Evolutionary conservation across 2,113 vertebrate genomes (phyloP).

Genomic region (Nerophis lumbriciformis): DNA sequence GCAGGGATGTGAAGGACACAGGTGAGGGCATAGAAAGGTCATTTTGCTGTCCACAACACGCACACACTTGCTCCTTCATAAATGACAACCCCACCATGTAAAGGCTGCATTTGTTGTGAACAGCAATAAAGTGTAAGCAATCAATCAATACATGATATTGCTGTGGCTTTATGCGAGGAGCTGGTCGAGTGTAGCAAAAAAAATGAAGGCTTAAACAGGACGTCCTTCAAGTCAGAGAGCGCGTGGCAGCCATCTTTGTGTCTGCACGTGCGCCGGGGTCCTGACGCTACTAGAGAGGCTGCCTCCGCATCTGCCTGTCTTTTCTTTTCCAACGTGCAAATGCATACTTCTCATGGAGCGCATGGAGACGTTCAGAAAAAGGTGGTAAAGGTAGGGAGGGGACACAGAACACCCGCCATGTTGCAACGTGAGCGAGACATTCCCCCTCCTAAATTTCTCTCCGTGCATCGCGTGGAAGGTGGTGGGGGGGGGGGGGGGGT

Average conservation of each 20-base stretch:
- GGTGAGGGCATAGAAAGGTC: too few species aligned
- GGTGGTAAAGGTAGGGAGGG: constrained; percentile 12
- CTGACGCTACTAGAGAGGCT: constrained; percentile 40
- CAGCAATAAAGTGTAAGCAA: too few species aligned
- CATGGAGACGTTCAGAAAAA: constrained; percentile 33
- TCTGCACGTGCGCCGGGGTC: constrained; percentile 56
- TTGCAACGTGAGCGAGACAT: constrained; percentile 58
- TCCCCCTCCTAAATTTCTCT: constrained; percentile 28
- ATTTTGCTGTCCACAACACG: too few species aligned
- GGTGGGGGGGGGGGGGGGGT: constrained; percentile 13
- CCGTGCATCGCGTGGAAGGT: constrained; percentile 10
- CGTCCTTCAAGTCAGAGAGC: constrained; percentile 53
- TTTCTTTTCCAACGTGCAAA: constrained; percentile 27
- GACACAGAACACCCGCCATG: constrained; percentile 55
- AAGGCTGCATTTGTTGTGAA: too few species aligned
- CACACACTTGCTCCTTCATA: too few species aligned
- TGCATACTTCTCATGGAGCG: constrained; percentile 7
- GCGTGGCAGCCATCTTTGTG: constrained; percentile 62
- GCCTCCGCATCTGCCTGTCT: constrained; percentile 55
- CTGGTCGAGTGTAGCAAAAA: background rate
- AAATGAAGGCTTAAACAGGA: constrained; percentile 3
- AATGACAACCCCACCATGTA: too few species aligned
- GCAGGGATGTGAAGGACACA: too few species aligned
- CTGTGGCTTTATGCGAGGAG: too few species aligned
- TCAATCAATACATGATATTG: background rate